Percentiles rank a stretch among this genome's conserved stretches.
Conservation (phyloP, 2,888 invertebrate genomes). For the Pharmacophagus antenor region DNA sequence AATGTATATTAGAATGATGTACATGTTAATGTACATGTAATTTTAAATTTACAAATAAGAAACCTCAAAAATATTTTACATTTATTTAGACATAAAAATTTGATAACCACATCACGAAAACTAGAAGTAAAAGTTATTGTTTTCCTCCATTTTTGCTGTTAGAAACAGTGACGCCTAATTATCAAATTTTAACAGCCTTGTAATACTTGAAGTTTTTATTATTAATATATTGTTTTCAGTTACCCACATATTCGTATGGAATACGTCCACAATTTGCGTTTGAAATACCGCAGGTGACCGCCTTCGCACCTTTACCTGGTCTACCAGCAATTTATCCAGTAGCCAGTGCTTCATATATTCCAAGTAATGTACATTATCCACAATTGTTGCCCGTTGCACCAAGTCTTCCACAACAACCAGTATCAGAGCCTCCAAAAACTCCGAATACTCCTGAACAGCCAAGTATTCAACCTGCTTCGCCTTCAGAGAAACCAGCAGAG, state of each 20-base stretch:
- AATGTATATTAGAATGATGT: too few relatives aligned
- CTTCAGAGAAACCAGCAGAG: conserved; percentile 46
- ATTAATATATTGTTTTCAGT: conserved; percentile 43
- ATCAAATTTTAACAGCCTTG: too few relatives aligned
- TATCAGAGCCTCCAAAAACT: conserved; percentile 25
- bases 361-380: conserved; percentile 52
- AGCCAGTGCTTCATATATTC: conserved; percentile 50
- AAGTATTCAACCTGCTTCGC: conserved; percentile 36
- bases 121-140: too few relatives aligned
- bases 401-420: conserved; percentile 25
- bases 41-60: too few relatives aligned
- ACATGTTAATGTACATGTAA: too few relatives aligned
- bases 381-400: conserved; percentile 39
- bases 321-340: conserved; percentile 48
- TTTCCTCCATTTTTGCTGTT: too few relatives aligned
- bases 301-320: conserved; percentile 48
- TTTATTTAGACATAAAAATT: too few relatives aligned
- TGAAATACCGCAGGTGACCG: conserved; percentile 49
- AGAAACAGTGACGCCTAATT: too few relatives aligned
- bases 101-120: too few relatives aligned
- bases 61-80: too few relatives aligned
- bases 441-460: conserved; percentile 39
- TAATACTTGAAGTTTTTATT: too few relatives aligned
- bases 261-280: conserved; percentile 56
- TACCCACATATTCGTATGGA: conserved; percentile 52